Conservation (phyloP, 2,888 invertebrate genomes). For the Hirtodrosophila alboralis region DNA sequence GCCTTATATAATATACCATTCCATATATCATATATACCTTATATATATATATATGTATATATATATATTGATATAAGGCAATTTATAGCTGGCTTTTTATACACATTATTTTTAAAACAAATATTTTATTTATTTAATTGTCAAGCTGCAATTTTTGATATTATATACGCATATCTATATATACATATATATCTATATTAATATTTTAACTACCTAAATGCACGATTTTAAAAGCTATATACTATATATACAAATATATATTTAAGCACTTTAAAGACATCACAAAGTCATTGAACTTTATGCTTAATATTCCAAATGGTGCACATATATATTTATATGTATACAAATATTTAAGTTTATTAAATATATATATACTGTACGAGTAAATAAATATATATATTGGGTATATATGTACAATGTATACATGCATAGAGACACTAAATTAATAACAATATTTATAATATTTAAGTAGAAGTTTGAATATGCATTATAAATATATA, state of each 20-base stretch:
- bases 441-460: conserved; percentile 23
- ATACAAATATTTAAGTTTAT: conserved; percentile 1
- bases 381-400: too few species aligned
- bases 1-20: conserved; percentile 8
- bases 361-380: conserved; percentile 3
- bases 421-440: conserved; percentile 13
- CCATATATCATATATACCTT: neutral
- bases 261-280: conserved; percentile 3
- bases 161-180: conserved; percentile 10
- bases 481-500: conserved; percentile 30
- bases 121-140: neutral
- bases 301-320: conserved; percentile 17
- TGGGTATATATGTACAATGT: conserved; percentile 13
- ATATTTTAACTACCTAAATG: conserved; percentile 6
- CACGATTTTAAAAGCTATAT: conserved; percentile 44
- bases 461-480: conserved; percentile 15
- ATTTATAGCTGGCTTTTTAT: neutral
- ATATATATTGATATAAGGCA: conserved; percentile 1
- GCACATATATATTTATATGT: conserved; percentile 9
- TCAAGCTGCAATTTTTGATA: conserved; percentile 11
- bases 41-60: conserved; percentile 1
- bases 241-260: conserved; percentile 1
- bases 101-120: too few species aligned
- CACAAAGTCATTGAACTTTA: conserved; percentile 1
- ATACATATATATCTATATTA: conserved; percentile 9